Evolutionary conservation across 1,140 invertebrate genomes (phyloP), one percentile per base, ranked within the genome.

Genomic region (Cephus cinctus): DNA sequence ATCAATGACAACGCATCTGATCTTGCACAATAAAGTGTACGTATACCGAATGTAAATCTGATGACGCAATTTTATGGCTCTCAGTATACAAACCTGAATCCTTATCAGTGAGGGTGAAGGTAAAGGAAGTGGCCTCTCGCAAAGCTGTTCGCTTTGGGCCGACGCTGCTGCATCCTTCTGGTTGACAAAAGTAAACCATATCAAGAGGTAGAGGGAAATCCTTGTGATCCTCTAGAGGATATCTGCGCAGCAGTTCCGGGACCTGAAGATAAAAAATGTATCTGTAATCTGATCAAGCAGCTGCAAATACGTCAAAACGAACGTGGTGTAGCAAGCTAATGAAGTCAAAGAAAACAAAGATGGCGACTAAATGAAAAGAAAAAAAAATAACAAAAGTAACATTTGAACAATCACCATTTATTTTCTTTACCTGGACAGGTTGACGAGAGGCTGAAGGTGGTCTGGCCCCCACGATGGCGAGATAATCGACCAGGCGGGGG

Each of bases 141-240:
- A 89, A 74, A 34, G 89, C 88, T 34, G 88, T 89, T 52, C 90
- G 83, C 65, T 90, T 86, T 2, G 90, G 91, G 18, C 92, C 94
- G 34, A 94, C 88, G 54, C 86, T 94, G 45, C 92, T 85, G 67
- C 96, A 98, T 38, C 97, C 97, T 79, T 99, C 98, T 0, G 98
- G 98, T 76, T 99, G 98, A 71, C 98, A 99, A 78, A 99, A 99
- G 69, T 96, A 98, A 5, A 98, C 95, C 83, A 99, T 96, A 77
- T 99, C 97, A 60, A 95, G 78, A 1, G 97, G 95, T 50, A 99
- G 78, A 1, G 92, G 89, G 77, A 99, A 99, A 76, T 99, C 98
- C 68, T 90, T 88, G 75, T 99, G 97, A 76, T 99, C 96, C 53
- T 96, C 92, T 5, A 93, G 81, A 0, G 97, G 97, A 77, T 98